Evolutionary conservation across 2,888 invertebrate genomes (phyloP).

Genomic region (Dicranocentrus wangi): DNA sequence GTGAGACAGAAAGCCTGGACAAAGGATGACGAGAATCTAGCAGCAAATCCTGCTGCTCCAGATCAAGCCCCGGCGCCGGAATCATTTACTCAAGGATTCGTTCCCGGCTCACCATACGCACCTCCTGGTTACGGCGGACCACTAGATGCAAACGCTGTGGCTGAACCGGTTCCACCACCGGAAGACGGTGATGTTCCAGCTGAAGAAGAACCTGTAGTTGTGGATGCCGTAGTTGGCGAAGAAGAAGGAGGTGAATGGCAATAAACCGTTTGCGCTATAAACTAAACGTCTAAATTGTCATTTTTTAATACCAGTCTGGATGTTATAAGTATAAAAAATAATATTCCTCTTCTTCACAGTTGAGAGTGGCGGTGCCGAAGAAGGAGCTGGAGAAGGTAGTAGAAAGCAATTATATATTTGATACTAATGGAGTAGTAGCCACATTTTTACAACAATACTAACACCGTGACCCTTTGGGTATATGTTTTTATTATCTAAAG

Average conservation of each 20-base stretch:
- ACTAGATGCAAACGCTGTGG: conserved; percentile 26
- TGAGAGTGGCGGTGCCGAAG: background rate
- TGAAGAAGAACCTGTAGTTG: background rate
- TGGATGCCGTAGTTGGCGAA: background rate
- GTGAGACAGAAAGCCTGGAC: conserved; percentile 67
- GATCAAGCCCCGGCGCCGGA: conserved; percentile 40
- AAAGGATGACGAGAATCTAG: conserved; percentile 55
- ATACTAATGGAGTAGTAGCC: background rate
- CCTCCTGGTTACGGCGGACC: conserved; percentile 68
- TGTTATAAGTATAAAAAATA: background rate
- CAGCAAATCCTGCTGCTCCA: conserved; percentile 30
- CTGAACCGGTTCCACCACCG: background rate
- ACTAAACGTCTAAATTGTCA: background rate
- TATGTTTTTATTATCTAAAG: background rate
- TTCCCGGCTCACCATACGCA: conserved; percentile 54
- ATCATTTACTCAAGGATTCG: conserved; percentile 57
- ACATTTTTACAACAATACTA: background rate
- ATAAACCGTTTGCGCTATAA: background rate
- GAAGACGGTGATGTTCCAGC: background rate
- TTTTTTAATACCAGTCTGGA: background rate
- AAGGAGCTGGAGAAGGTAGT: background rate
- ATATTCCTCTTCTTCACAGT: background rate
- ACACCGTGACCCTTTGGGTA: background rate
- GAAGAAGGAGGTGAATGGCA: background rate
- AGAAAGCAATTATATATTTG: background rate